Percentiles rank a stretch among this genome's conserved stretches.
phyloP scores from a whole-genome alignment of 2,888 invertebrate genomes.

The Oligia strigilis region DNA sequence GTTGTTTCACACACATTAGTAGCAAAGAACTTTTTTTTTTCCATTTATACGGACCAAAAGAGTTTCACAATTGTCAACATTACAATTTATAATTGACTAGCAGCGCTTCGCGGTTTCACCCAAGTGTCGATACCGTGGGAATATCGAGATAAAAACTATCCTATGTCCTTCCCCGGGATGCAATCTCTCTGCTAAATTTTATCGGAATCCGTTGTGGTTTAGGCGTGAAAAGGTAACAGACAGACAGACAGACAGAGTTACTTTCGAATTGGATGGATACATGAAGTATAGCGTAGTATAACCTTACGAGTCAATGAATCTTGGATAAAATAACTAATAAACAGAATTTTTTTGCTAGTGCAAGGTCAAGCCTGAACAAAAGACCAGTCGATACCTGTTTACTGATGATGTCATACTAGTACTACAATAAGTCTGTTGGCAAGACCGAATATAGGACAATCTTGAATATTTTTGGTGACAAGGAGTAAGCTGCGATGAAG shows the following conservation, averaged over 20 bases:
- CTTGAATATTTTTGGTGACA: neutral
- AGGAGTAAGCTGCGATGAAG: no score
- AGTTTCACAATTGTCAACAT: neutral
- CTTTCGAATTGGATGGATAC: neutral
- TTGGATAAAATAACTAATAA: slow-evolving; percentile 31
- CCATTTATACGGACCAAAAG: neutral
- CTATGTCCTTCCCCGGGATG: no score
- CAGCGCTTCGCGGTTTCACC: no score
- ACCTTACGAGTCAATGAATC: slow-evolving; percentile 6
- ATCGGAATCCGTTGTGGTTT: no score
- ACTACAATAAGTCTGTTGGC: slow-evolving; percentile 21
- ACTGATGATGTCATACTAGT: slow-evolving; percentile 42
- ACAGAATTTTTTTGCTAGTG: slow-evolving; percentile 29
- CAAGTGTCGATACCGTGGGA: no score
- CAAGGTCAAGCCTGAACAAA: slow-evolving; percentile 50
- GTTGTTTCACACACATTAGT: no score
- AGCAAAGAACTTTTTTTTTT: neutral
- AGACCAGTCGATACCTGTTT: slow-evolving; percentile 29
- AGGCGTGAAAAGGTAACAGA: no score
- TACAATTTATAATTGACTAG: neutral
- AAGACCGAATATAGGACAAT: neutral
- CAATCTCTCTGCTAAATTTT: no score
- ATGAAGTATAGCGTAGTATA: slow-evolving; percentile 3
- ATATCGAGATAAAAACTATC: no score
- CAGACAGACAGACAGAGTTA: no score